Base-by-base conservation (phyloP, 2,113 vertebrate genomes). In the Plotosus lineatus region DNA sequence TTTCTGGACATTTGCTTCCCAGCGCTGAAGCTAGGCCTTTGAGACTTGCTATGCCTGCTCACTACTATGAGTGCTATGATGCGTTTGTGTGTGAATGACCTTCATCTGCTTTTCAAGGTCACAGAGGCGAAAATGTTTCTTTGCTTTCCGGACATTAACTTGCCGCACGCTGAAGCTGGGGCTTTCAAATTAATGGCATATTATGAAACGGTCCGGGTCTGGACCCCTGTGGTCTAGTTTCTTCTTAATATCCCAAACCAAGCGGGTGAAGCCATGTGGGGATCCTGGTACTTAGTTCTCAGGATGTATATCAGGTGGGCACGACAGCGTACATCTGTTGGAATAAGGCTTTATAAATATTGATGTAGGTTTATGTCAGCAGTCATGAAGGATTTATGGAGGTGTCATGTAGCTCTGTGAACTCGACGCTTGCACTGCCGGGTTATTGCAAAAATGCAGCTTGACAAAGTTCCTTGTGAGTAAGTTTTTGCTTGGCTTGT, bases 351-450 rank as follows among this genome's bases (percentile, higher is more conserved):
- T 7, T 3, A 68, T 68, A 42, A 33, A 72, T 33, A 50, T 33
- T 10, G 19, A 72, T 50, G 17, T 8, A 21, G 28, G 17, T 72
- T 48, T 72, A 72, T 33, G 17, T 72, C 68, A 48, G 44, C 68
- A 71, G 44, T 31, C 42, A 4, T 71, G n/a, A 71, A 71, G 26
- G 68, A 71, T 71, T 48, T 48, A 71, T 19, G 44, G 44, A 17
- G 7, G 44, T 28, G 23, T 48, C n/a, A 19, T 44, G 66, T 14
- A 46, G 42, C 42, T 28, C 42, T 71, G 4, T 71, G 11, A 46
- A 46, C 66, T 46, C 4, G 4, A 40, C 60, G 2, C 60, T 38
- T 63, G n/a, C 12, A 38, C 6, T 21, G 6, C 31, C 14, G 12
- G 14, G 28, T 60, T 60, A 63, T n/a, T 44, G n/a, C 2, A 6